Evolutionary conservation across 2,797 vertebrate species (phyloP), one percentile per base, ranked within the genome.

Genomic region (Leptoclinus maculatus): DNA sequence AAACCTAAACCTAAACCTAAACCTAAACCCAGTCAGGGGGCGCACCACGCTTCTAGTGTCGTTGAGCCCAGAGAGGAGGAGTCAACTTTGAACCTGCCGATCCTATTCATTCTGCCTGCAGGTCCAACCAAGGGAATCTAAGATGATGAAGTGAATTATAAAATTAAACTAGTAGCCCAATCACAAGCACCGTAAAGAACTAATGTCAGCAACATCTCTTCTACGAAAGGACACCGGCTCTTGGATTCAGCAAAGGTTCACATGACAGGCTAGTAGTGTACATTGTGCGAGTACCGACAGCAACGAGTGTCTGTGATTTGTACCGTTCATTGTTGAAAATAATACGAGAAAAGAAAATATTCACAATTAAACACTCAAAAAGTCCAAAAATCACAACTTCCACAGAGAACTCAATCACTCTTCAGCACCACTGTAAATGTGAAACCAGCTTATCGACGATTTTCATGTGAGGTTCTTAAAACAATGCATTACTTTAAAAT

Each of bases 371-470:
- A 67, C 19, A 74, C 51, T 74, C 19, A 19, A n/a, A n/a, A n/a
- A 64, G 47, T 75, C 27, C 25, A 73, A 79, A 65, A 67, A 36
- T 62, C 11, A 57, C n/a, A 62, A 17, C 7, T 25, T 70, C 39
- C 32, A 36, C 23, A 1, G 4, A 56, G 12, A 72, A 71, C 5
- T 32, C n/a, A 34, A 57, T 57, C 25, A 23, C 38, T 63, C 27
- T 64, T 79, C 7, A 82, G 66, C 49, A 74, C 51, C 68, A 67
- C 51, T 66, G 39, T 19, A 54, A 80, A 79, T 17, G 2, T 16
- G 5, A 56, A 75, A 58, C 41, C 59, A 47, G 71, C 4, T 5
- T 59, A 63, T 34, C 41, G 21, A 47, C 51, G 29, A 59, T 32
- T 41, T 49, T 57, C 27, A 43, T 10, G 13, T 19, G 39, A 59